Evolutionary conservation across 2,113 vertebrate species (phyloP).

Genomic region (Dasypus novemcinctus): DNA sequence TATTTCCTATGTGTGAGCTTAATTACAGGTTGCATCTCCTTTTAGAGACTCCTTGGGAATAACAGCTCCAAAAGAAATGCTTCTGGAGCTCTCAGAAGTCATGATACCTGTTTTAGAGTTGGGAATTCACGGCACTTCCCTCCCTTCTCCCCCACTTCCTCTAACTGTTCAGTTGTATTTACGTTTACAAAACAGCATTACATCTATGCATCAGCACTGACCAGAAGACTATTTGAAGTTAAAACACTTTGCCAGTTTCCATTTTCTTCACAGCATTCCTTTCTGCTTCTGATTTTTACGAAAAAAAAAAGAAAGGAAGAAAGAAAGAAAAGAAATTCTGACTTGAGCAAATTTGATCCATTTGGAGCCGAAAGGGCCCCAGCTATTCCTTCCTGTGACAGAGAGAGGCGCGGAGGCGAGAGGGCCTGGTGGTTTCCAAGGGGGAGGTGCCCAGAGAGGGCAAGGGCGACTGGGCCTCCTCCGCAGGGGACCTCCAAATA

Average conservation of each 20-base stretch:
- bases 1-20: not conserved
- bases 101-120: rapidly evolving
- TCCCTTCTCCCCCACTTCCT: slow-evolving; percentile 40
- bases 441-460: slow-evolving; percentile 83
- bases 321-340: slow-evolving; percentile 49
- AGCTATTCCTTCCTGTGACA: slow-evolving; percentile 84
- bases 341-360: slow-evolving; percentile 86
- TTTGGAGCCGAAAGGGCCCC: slow-evolving; percentile 82
- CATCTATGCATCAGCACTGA: slow-evolving; percentile 48
- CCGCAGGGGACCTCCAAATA: slow-evolving; percentile 91
- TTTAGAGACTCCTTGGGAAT: not conserved
- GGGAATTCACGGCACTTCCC: not conserved
- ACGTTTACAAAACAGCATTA: slow-evolving; percentile 60
- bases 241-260: slow-evolving; percentile 79
- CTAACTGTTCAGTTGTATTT: slow-evolving; percentile 44
- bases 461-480: slow-evolving; percentile 88
- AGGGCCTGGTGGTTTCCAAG: slow-evolving; percentile 76
- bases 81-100: not conserved
- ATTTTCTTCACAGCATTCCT: slow-evolving; percentile 80
- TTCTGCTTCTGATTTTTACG: slow-evolving; percentile 78
- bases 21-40: not conserved
- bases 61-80: not conserved
- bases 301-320: not conserved
- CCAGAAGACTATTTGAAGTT: slow-evolving; percentile 75
- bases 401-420: slow-evolving; percentile 83